phyloP scores from a whole-genome alignment of 2,888 invertebrate genomes.

The Hololepta plana region DNA sequence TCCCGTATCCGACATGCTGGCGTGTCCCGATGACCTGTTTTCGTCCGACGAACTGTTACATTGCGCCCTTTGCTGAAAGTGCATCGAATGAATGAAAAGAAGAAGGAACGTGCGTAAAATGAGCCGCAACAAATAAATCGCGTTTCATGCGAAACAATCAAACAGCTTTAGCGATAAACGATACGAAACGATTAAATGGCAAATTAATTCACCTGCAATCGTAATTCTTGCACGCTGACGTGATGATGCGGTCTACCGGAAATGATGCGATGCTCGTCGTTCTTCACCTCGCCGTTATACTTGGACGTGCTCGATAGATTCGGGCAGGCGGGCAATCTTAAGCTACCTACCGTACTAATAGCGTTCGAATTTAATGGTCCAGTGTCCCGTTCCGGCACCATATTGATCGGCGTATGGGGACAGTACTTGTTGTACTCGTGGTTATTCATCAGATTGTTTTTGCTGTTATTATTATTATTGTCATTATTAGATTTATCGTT shows the following conservation, averaged over 20 bases:
- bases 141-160: too few relatives aligned
- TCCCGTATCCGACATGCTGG: constrained; percentile 85
- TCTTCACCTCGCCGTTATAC: constrained; percentile 13
- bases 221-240: constrained; percentile 40
- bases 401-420: constrained; percentile 19
- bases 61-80: constrained; percentile 17
- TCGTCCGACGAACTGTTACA: constrained; percentile 67
- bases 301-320: constrained; percentile 14
- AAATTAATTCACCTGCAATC: constrained; percentile 31
- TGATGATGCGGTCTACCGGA: constrained; percentile 37
- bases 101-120: not conserved
- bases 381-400: constrained; percentile 36
- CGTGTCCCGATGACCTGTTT: constrained; percentile 82
- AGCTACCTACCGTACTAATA: constrained; percentile 18
- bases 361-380: too few relatives aligned
- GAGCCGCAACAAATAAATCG: not conserved
- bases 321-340: constrained; percentile 16
- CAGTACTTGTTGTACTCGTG: constrained; percentile 16
- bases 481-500: constrained; percentile 18
- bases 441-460: constrained; percentile 15
- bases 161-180: constrained; percentile 4
- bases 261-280: constrained; percentile 18
- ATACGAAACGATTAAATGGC: constrained; percentile 1
- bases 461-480: constrained; percentile 16
- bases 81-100: not conserved